These are phyloP conservation scores for Cerastis rubricosa DNA, from an alignment of 2,888 invertebrate species.

Conservation along the genomic window DNA sequence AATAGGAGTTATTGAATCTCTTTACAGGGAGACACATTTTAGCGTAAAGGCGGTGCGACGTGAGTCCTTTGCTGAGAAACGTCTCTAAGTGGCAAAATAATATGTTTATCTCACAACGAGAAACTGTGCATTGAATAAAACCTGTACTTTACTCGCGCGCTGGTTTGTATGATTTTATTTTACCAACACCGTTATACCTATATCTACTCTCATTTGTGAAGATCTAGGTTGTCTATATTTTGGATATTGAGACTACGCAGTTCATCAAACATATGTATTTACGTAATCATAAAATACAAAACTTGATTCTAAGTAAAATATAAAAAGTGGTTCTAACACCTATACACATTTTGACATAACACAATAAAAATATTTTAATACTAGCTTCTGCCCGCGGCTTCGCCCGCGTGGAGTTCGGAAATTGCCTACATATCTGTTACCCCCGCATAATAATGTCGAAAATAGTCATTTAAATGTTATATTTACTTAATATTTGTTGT, in stretches of 20 bases:
- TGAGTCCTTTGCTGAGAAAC: constrained; percentile 22
- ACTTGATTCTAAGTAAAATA: neutral
- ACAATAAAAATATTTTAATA: neutral
- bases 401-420: no score
- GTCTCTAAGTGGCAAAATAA: constrained; percentile 12
- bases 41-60: constrained; percentile 13
- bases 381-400: no score
- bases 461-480: no score
- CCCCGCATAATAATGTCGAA: no score
- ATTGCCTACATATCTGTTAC: no score
- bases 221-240: neutral
- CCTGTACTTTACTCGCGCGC: constrained; percentile 11
- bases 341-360: neutral
- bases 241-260: neutral
- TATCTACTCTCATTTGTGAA: neutral
- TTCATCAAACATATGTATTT: neutral
- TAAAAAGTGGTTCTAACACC: neutral
- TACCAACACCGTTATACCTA: no score
- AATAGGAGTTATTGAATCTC: constrained; percentile 67
- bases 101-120: constrained; percentile 13
- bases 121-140: constrained; percentile 34
- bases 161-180: neutral
- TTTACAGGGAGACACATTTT: constrained; percentile 52
- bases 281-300: neutral
- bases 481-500: no score